Percentiles rank a stretch among this genome's conserved stretches.
Conservation (phyloP, 2,797 vertebrate genomes). For the Anguilla obscura region DNA sequence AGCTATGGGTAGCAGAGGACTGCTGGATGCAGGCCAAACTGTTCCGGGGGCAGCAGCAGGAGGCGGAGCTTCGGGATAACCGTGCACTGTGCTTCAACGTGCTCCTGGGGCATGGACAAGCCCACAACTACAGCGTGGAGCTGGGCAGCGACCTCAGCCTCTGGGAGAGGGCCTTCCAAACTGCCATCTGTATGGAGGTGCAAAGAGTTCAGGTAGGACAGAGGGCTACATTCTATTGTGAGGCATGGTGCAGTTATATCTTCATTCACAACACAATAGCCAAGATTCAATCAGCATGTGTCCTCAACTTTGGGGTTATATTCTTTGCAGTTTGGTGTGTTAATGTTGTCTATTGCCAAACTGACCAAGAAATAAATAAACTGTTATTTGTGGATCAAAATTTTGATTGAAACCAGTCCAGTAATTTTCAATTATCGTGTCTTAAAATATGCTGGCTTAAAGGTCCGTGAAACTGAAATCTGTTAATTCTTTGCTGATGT, state of each 20-base stretch:
- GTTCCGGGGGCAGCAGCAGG: slow-evolving; percentile 82
- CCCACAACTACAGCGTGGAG: slow-evolving; percentile 85
- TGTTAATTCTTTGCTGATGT: no score
- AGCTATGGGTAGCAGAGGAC: slow-evolving; percentile 88
- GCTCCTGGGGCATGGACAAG: slow-evolving; percentile 82
- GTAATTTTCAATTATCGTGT: no score
- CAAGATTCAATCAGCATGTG: neutral
- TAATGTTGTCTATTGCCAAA: neutral
- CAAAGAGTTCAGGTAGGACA: slow-evolving; percentile 83
- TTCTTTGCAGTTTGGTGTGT: neutral
- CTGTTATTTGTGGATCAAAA: neutral
- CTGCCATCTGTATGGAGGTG: slow-evolving; percentile 88
- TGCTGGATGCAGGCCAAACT: slow-evolving; percentile 88
- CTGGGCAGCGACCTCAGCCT: slow-evolving; percentile 81
- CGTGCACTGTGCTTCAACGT: slow-evolving; percentile 87
- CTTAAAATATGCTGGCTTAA: no score
- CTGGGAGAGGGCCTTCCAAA: slow-evolving; percentile 93
- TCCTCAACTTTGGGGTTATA: neutral
- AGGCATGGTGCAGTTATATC: neutral
- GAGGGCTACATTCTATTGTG: neutral
- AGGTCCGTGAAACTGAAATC: no score
- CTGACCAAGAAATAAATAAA: neutral
- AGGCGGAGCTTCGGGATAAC: slow-evolving; percentile 78
- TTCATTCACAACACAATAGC: neutral
- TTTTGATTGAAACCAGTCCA: neutral